Base-by-base conservation (phyloP, 2,113 vertebrate genomes). In the Trogon melanurus region DNA sequence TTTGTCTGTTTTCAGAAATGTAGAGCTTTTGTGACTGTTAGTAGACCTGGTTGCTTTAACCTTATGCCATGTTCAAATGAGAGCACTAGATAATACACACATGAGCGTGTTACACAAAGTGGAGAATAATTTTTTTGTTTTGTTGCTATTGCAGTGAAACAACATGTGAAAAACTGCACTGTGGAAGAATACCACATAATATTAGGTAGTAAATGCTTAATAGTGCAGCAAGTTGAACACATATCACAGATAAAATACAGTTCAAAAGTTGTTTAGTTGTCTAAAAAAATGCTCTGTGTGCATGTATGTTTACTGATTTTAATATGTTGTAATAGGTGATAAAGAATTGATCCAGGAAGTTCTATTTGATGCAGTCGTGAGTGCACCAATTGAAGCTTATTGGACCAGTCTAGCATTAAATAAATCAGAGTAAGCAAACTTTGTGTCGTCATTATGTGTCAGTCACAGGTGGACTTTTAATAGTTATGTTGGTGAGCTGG, bases 361-460 rank as follows among this genome's bases (percentile, higher is more conserved):
- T 61, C 97, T 99, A 45, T 99, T 99, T 96, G 99, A 99, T 93
- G 99, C 99, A 1, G 99, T 99, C 16, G 99, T 99, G 92, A 99
- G 99, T 3, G 99, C 99, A 51, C 99, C 99, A 21, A 96, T 99
- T 56, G 99, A 99, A 97, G 99, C 99, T 16, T 99, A 99, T 81
- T 99, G 99, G 99, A 99, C 99, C 89, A 99, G 99, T 89, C 98
- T 99, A 13, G 99, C 99, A 17, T 97, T 99, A 91, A 99, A 99
- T 95, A 99, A 99, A 96, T 99, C 99, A 38, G 99, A 99, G 99
- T 99, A 98, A 96, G 99, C 65, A 79, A 47, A 16, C 9, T 83
- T 79, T 85, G 27, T 74, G 13, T 87, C 57, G 56, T 48, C 34
- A 6, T 61, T 57, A 12, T 57, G 29, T 47, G 41, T 64, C 50